Evolutionary conservation across 1,140 invertebrate genomes (phyloP), one percentile per base, ranked within the genome.

Genomic region (Caenorhabditis briggsae): DNA sequence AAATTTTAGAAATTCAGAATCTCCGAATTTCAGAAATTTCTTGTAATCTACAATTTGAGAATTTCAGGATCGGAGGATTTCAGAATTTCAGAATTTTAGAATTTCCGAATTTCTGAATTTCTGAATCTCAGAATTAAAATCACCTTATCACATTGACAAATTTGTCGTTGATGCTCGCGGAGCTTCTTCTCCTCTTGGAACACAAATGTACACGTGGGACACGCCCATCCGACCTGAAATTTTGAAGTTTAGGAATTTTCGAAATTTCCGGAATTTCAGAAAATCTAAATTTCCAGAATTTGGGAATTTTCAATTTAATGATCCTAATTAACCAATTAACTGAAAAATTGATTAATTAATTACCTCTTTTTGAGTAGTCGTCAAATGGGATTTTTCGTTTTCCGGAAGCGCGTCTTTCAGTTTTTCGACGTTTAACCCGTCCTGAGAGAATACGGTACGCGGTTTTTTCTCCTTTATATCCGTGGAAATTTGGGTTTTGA

Each of bases 221-320:
- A 92, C 43, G 88, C 92, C 91, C 92, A 92, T 56, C 91, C 91
- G 55, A 92, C 91, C 88, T 92, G 58, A 20, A 74, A 74, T 25
- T 88, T 74, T 50, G 23, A 0, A 48, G 5, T 43, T 16, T 43
- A 20, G 14, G 18, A 74, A 8, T 53, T 53, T 53, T 53, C 11
- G 0, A 53, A 53, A 53, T 16, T 50, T n/a, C n/a, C n/a, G n/a
- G n/a, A n/a, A n/a, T n/a, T n/a, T n/a, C n/a, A n/a, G n/a, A n/a
- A n/a, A n/a, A n/a, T n/a, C n/a, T n/a, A n/a, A n/a, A n/a, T n/a
- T 33, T 33, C 33, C 33, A 33, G 33, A 33, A 33, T 33, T 33
- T 33, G 33, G 33, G 33, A 33, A 33, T 33, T 33, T 33, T 33
- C 33, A 33, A 33, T 33, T 33, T 33, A 1, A 33, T 33, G 33